Base-by-base conservation (phyloP, 2,113 vertebrate genomes). In the Dolichallabes microphthalmus region DNA sequence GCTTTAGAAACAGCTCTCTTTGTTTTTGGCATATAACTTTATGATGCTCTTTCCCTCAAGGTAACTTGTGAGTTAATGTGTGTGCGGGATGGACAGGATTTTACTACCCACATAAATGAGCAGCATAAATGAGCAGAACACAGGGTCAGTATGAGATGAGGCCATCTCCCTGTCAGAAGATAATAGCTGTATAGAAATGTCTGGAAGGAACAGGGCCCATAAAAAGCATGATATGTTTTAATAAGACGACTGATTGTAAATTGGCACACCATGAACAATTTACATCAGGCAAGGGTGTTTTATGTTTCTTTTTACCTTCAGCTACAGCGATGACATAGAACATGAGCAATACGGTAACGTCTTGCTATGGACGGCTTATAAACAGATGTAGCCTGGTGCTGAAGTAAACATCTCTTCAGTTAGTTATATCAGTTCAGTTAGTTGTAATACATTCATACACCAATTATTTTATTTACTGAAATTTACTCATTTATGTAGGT, bases 181-280 rank as follows among this genome's bases (percentile, higher is more conserved):
- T 90, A 91, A 91, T 76, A 79, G 87, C 71, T 60, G 82, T 63
- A 61, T 63, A 78, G 73, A 85, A 69, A 73, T 39, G 25, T 85
- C 83, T 78, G 86, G 87, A 90, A 89, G 89, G 80, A 85, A 64
- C 77, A 55, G 20, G 30, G 73, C 81, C 66, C 85, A 66, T 91
- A 90, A 92, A 88, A 92, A 90, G 57, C 50, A 60, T 79, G 75
- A 39, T 73, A 77, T 87, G 82, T 86, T 89, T 90, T 89, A 92
- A 91, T 87, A 90, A 92, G 88, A 87, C 87, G 69, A 76, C 89
- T 86, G 86, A 86, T 86, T 86, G 86, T 91, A 92, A 92, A 92
- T 91, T 86, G 87, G 71, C 84, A 89, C 77, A 64, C 85, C 82
- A 32, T 53, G 73, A 90, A 82, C 60, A 88, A 64, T 88, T 86